These are phyloP conservation scores for Oscheius sp. DNA, from an alignment of 2,888 invertebrate genomes.

Conservation along the genomic window DNA sequence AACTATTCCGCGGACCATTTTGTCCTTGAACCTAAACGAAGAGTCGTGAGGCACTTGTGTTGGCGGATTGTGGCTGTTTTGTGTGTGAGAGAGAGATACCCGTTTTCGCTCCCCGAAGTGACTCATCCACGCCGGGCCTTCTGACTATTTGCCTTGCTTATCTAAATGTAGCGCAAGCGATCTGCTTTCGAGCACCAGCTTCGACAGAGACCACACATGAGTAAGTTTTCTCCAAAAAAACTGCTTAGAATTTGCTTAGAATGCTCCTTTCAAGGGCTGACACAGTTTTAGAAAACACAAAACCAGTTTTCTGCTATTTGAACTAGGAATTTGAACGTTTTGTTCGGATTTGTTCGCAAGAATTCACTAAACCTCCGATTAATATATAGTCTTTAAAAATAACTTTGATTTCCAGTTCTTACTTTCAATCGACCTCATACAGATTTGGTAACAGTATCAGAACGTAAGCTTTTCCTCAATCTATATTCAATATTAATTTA, in stretches of 20 bases:
- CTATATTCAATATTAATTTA: neutral
- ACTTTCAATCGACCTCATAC: constrained; percentile 17
- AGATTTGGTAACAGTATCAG: constrained; percentile 3
- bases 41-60: constrained; percentile 28
- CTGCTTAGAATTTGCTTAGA: too few relatives aligned
- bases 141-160: constrained; percentile 25
- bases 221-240: constrained; percentile 17
- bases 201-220: constrained; percentile 20
- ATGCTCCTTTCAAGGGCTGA: too few relatives aligned
- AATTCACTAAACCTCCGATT: too few relatives aligned
- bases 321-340: too few relatives aligned
- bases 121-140: constrained; percentile 1
- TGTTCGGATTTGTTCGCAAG: too few relatives aligned
- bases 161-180: constrained; percentile 25
- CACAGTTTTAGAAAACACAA: too few relatives aligned
- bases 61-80: constrained; percentile 22
- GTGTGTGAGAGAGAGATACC: constrained; percentile 25
- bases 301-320: too few relatives aligned
- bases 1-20: neutral
- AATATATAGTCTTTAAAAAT: too few relatives aligned
- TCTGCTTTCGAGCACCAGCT: constrained; percentile 18
- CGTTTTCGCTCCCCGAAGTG: constrained; percentile 16
- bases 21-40: constrained; percentile 19
- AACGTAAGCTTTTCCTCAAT: neutral
- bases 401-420: neutral